These are phyloP conservation scores for Beroe ovata DNA, from an alignment of 37 sponge, comb jelly and placozoan genomes.

Conservation along the genomic window DNA sequence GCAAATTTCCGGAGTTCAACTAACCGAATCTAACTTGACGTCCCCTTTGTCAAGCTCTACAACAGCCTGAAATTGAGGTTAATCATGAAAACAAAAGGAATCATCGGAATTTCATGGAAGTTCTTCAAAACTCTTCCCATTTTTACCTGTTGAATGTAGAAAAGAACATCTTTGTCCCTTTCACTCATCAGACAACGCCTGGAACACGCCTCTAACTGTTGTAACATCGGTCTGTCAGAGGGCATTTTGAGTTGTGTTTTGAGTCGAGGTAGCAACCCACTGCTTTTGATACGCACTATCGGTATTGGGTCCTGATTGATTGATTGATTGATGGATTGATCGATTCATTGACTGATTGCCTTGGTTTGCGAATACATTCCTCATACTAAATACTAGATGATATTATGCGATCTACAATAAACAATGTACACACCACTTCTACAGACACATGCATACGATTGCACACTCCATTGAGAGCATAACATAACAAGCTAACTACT, in stretches of 20 bases:
- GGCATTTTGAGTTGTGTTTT: constrained; percentile 53
- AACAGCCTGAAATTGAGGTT: constrained; percentile 12
- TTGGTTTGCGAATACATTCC: no score
- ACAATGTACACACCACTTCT: no score
- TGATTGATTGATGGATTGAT: not conserved
- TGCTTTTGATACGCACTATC: constrained; percentile 22
- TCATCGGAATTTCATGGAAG: no score
- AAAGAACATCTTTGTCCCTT: constrained; percentile 10
- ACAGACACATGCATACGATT: no score
- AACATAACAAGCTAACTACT: no score
- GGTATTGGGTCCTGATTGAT: constrained; percentile 29
- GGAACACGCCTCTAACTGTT: constrained; percentile 50
- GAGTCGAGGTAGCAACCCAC: constrained; percentile 20
- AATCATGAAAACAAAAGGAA: not conserved
- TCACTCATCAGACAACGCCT: constrained; percentile 54
- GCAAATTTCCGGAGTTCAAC: no score
- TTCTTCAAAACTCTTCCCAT: no score
- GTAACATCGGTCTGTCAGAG: constrained; percentile 55
- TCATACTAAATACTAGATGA: no score
- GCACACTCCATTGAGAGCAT: no score
- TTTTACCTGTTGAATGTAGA: constrained; percentile 46
- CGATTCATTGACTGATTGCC: no score
- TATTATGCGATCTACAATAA: no score
- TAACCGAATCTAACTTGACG: constrained; percentile 60
- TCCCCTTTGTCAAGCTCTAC: constrained; percentile 32